Percentiles rank a stretch among this genome's conserved stretches.
phyloP scores from a whole-genome alignment of 2,113 vertebrate genomes.

The Dicrurus megarhynchus region DNA sequence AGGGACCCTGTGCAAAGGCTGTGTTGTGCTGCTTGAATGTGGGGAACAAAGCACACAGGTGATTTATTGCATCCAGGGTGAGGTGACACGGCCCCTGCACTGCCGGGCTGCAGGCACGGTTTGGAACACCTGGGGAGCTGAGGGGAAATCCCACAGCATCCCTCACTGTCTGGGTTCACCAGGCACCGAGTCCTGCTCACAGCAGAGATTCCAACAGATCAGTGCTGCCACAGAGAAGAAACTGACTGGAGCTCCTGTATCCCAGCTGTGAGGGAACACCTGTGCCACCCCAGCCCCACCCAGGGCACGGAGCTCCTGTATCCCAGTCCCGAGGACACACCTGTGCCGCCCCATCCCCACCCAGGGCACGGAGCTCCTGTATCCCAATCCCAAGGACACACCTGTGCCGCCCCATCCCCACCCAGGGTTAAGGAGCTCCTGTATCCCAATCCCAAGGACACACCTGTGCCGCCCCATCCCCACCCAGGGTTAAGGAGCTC shows the following conservation, averaged over 20 bases:
- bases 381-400: neutral
- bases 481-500: neutral
- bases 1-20: neutral
- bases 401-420: neutral
- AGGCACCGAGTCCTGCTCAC: neutral
- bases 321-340: neutral
- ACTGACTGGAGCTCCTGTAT: neutral
- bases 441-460: neutral
- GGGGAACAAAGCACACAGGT: rapidly evolving
- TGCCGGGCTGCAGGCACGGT: rapidly evolving
- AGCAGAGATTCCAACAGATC: rapidly evolving
- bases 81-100: neutral
- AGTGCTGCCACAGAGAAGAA: neutral
- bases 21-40: rapidly evolving
- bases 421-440: neutral
- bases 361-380: too few relatives aligned
- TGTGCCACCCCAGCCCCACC: neutral
- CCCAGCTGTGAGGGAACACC: neutral
- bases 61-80: too few relatives aligned
- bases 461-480: neutral
- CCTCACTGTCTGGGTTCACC: rapidly evolving
- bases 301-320: neutral
- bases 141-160: neutral
- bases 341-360: neutral
- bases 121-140: rapidly evolving